phyloP scores from a whole-genome alignment of 1,140 invertebrate species.

The Cotesia typhae region DNA sequence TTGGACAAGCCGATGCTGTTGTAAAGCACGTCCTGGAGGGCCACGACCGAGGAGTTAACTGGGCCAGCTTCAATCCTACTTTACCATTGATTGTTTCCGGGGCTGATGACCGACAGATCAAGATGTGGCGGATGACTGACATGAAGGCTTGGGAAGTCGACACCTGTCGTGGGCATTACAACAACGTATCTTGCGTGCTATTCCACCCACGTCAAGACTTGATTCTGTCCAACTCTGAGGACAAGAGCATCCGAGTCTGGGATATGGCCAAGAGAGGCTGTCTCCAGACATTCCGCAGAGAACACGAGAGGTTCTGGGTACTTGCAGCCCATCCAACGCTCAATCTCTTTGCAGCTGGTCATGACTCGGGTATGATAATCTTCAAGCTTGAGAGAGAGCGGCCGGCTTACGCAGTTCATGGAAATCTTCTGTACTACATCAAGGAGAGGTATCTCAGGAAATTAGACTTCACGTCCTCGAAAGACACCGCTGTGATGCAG shows the following conservation, averaged over 20 bases:
- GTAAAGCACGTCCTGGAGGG: constrained; percentile 98
- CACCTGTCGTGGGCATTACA: constrained; percentile 98
- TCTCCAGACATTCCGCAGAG: constrained; percentile 92
- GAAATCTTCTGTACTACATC: constrained; percentile 95
- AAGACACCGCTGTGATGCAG: constrained; percentile 93
- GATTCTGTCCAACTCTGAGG: constrained; percentile 97
- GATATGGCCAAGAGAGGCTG: constrained; percentile 98
- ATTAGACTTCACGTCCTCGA: constrained; percentile 91
- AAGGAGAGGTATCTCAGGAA: constrained; percentile 93
- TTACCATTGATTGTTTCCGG: constrained; percentile 96
- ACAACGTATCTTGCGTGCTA: constrained; percentile 97
- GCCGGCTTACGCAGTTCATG: constrained; percentile 93
- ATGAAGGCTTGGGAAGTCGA: constrained; percentile 99
- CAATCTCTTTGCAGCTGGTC: constrained; percentile 91
- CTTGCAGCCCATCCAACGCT: constrained; percentile 88
- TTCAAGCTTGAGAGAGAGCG: constrained; percentile 93
- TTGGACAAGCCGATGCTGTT: constrained; percentile 96
- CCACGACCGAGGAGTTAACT: constrained; percentile 97
- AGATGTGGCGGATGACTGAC: constrained; percentile 99
- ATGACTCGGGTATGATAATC: constrained; percentile 92
- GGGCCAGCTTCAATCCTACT: constrained; percentile 96
- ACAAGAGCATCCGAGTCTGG: constrained; percentile 98
- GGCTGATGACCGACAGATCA: constrained; percentile 97
- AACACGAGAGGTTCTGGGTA: constrained; percentile 97
- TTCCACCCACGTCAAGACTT: constrained; percentile 98